Evolutionary conservation across 2,797 vertebrate species (phyloP), one percentile per base, ranked within the genome.

Genomic region (Gymnoscopelus braueri): DNA sequence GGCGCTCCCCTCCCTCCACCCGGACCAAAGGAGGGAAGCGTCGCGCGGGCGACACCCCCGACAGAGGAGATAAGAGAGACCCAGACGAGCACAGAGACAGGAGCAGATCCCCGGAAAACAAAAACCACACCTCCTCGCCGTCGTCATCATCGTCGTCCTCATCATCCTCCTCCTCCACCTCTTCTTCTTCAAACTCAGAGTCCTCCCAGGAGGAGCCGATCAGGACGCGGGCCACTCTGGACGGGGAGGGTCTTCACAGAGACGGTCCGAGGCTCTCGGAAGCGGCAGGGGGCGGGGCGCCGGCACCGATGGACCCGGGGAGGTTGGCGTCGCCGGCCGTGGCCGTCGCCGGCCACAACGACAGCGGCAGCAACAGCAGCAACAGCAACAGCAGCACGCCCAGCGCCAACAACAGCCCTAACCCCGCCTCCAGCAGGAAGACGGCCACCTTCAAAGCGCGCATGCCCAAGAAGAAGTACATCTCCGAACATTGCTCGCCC

Each of bases 381-480:
- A 84, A 79, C 74, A 66, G 91, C 72, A 93, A 88, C 85, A 92
- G 91, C 69, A 93, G 93, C 69, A 90, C 91, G 0, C 88, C 92
- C 1, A 93, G 92, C 59, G 88, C 93, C 67, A 93, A 91, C 88
- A 93, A 83, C 89, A 94, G 93, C 72, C 93, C 93, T 3, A 94
- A 93, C 78, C 92, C 94, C 2, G 87, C 92, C 54, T 90, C 94
- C 56, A 97, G 92, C 80, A 92, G 96, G 0, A 97, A 97, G 85
- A 97, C 96, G 0, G 95, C 96, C 78, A 96, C 96, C 5, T 97
- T 97, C 80, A 97, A 97, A 83, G 94, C 95, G 0, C 94, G 95
- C 0, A 94, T 95, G 0, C 96, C 96, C 60, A 96, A 97, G 80
- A 94, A 91, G 76, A 94, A 96, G 79, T 93, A 95, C 82, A 94